Evolutionary conservation across 2,888 invertebrate species (phyloP).

Genomic region (Strigamia transsilvanica): DNA sequence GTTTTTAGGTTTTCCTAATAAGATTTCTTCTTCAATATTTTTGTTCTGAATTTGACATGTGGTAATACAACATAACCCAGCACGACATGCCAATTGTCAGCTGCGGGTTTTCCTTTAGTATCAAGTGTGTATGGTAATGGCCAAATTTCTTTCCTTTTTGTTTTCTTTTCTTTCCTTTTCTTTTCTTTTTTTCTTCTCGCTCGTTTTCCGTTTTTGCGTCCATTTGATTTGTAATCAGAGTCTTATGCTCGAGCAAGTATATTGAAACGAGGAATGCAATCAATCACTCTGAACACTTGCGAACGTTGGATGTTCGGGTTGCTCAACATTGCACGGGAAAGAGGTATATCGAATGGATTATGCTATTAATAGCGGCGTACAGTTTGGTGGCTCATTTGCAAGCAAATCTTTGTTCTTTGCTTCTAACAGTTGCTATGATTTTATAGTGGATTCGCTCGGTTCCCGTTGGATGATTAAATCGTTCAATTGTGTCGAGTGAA

Average conservation of each 20-base stretch:
- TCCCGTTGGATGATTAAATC: slow-evolving; percentile 37
- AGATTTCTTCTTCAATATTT: slow-evolving; percentile 43
- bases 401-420: slow-evolving; percentile 38
- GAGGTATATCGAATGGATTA: slow-evolving; percentile 32
- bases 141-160: neutral
- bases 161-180: neutral
- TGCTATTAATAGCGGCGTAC: slow-evolving; percentile 24
- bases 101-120: slow-evolving; percentile 28
- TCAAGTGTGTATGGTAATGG: neutral
- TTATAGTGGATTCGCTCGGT: slow-evolving; percentile 41
- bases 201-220: slow-evolving; percentile 11
- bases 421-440: slow-evolving; percentile 29
- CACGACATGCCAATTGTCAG: slow-evolving; percentile 29
- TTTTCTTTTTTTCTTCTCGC: neutral
- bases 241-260: slow-evolving; percentile 42
- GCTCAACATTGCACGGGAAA: neutral
- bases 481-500: slow-evolving; percentile 48
- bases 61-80: slow-evolving; percentile 37
- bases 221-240: slow-evolving; percentile 45
- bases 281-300: slow-evolving; percentile 21
- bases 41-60: slow-evolving; percentile 37
- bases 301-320: slow-evolving; percentile 14
- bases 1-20: slow-evolving; percentile 23
- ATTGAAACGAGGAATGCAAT: slow-evolving; percentile 33
- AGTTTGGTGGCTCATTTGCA: slow-evolving; percentile 40